Conservation (phyloP, 2,113 vertebrate species). For the Clinocottus analis region DNA sequence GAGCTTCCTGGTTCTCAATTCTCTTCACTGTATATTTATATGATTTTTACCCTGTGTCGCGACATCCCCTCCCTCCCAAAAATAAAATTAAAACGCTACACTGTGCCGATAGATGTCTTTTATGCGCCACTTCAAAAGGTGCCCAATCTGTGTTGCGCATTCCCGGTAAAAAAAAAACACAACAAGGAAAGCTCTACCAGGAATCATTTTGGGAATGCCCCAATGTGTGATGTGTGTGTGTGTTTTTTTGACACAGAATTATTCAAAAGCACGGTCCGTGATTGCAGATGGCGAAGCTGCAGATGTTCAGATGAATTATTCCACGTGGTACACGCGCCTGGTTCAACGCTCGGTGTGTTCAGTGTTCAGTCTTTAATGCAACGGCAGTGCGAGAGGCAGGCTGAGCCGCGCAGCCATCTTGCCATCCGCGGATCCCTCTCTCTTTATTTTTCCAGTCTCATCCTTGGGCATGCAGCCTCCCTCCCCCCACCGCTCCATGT, state of each 20-base stretch:
- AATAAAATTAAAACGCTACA: not conserved
- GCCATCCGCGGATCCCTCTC: conserved; percentile 51
- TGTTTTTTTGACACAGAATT: conserved; percentile 38
- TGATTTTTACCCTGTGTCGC: conserved; percentile 37
- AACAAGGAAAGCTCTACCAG: conserved; percentile 1
- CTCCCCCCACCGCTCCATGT: conserved; percentile 71
- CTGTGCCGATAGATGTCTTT: conserved; percentile 1
- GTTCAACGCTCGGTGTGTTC: conserved; percentile 7
- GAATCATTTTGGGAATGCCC: conserved; percentile 35
- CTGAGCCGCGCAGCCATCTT: conserved; percentile 70
- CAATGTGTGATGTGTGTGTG: conserved; percentile 7
- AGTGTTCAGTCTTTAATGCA: conserved; percentile 8
- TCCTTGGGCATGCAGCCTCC: conserved; percentile 65
- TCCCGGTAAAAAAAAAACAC: not conserved
- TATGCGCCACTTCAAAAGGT: conserved; percentile 30
- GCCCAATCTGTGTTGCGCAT: not conserved
- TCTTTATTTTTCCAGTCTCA: conserved; percentile 45
- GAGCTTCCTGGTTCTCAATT: conserved; percentile 65
- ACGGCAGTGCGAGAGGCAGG: conserved; percentile 25
- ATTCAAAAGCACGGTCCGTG: conserved; percentile 20
- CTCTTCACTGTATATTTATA: conserved; percentile 65
- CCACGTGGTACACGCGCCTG: conserved; percentile 14
- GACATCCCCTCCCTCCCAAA: not conserved
- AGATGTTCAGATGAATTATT: conserved; percentile 59
- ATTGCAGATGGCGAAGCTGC: conserved; percentile 30